Evolutionary conservation across 2,113 vertebrate species (phyloP), one percentile per base, ranked within the genome.

Genomic region (Neolamprologus sp.): DNA sequence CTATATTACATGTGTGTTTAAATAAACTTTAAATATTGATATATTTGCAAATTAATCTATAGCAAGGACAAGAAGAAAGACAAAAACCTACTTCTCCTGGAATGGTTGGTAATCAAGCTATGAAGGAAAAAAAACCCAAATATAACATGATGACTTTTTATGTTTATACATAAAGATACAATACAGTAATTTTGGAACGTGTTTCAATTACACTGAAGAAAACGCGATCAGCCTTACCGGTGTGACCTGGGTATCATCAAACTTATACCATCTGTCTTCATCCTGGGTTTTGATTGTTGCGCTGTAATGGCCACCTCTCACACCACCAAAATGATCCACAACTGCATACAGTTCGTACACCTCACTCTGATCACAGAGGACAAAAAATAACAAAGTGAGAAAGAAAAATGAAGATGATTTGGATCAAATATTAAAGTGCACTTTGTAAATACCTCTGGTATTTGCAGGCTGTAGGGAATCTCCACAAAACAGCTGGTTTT

Each of bases 231-330:
- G 8, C 23, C 82, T 92, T 89, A 95, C 96, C 94, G 5, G 1
- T 7, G 6, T 82, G 31, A 96, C 95, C 0, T 0, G 5, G 4
- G 1, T 1, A 58, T 96, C 96, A 68, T 95, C 42, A 58, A 96
- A 97, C 2, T 7, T 4, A 16, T 94, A 95, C 95, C 96, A 97
- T 8, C 2, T 31, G 5, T 21, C 26, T 57, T 93, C 85, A 2
- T 95, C 58, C 87, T 86, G 81, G 10, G 87, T 80, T 75, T 82
- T 93, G 75, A 96, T 94, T 31, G 4, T 60, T 35, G 94, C 88
- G 3, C 87, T 63, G 83, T 96, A 96, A 82, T 96, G 95, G 81
- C 96, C 96, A 45, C 68, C 4, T 31, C 33, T 91, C 5, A 93
- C 12, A 54, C n/a, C 31, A 26, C 51, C 65, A 45, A 73, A 73